A percentile compares a stretch with the other conserved stretches of the same genome.
These are phyloP conservation scores for Colossoma macropomum DNA, from an alignment of 2,113 vertebrate species.

Conservation along the genomic window DNA sequence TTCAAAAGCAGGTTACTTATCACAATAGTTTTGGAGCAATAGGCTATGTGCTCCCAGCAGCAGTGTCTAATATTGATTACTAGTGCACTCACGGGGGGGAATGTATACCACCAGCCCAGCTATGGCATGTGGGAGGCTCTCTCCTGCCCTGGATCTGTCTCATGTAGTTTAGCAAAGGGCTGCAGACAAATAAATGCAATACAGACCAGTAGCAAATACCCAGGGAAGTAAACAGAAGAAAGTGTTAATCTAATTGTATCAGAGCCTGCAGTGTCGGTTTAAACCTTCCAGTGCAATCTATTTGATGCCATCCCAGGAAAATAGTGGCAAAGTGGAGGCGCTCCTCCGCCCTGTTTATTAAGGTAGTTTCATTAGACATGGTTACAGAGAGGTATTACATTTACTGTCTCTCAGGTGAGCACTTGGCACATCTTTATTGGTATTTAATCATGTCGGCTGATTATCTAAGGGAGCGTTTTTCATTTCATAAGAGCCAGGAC, in stretches of 20 bases:
- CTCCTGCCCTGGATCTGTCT: conserved; percentile 73
- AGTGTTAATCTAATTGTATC: conserved; percentile 73
- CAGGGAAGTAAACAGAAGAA: conserved; percentile 63
- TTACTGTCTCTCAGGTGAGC: conserved; percentile 59
- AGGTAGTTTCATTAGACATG: conserved; percentile 61
- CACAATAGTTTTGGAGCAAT: conserved; percentile 20
- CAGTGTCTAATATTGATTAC: conserved; percentile 51
- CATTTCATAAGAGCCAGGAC: conserved; percentile 52
- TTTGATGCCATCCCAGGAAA: conserved; percentile 73
- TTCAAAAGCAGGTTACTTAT: conserved; percentile 28
- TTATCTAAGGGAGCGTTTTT: conserved; percentile 57
- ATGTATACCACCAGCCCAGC: conserved; percentile 40
- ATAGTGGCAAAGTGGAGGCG: conserved; percentile 45
- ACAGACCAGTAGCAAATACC: conserved; percentile 58
- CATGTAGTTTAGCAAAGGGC: conserved; percentile 71
- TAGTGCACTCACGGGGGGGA: conserved; percentile 35
- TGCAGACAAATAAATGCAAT: conserved; percentile 72
- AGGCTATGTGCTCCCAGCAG: conserved; percentile 46
- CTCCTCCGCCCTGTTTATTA: conserved; percentile 55
- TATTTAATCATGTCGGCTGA: conserved; percentile 61
- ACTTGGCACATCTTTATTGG: conserved; percentile 60
- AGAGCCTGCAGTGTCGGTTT: conserved; percentile 73
- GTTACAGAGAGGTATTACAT: conserved; percentile 57
- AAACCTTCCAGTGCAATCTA: conserved; percentile 73
- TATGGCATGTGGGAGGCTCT: conserved; percentile 66